Percentiles rank a stretch among this genome's conserved stretches.
Conservation (phyloP, 2,888 invertebrate species). For the Pogonocherus hispidulus region DNA sequence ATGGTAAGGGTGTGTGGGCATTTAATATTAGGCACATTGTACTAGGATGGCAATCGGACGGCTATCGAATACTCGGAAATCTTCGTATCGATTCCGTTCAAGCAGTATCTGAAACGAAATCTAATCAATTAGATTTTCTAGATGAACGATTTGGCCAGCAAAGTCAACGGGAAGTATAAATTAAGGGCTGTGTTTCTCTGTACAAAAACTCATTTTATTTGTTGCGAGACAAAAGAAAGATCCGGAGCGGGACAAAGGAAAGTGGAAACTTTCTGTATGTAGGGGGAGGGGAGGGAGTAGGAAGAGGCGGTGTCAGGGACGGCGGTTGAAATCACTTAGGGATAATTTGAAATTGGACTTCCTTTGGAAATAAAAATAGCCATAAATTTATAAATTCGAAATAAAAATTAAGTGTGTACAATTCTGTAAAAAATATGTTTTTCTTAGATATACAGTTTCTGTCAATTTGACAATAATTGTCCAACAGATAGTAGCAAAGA, state of each 20-base stretch:
- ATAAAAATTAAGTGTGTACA: too few relatives aligned
- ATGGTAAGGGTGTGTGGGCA: too few relatives aligned
- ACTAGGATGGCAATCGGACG: background rate
- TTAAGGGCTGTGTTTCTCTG: conserved; percentile 24
- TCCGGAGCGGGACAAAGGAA: conserved; percentile 13
- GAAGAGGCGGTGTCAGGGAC: background rate
- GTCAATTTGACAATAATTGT: too few relatives aligned
- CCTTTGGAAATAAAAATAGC: too few relatives aligned
- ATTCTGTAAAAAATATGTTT: too few relatives aligned
- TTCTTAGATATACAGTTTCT: too few relatives aligned
- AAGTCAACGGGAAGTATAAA: conserved; percentile 35
- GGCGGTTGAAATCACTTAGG: too few relatives aligned
- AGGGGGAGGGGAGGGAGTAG: background rate
- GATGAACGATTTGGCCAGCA: conserved; percentile 31
- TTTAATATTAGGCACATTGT: background rate
- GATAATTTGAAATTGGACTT: too few relatives aligned
- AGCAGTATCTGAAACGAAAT: conserved; percentile 24
- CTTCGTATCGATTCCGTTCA: background rate
- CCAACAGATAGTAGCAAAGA: too few relatives aligned
- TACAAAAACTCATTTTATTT: conserved; percentile 34
- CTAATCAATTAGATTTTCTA: conserved; percentile 37
- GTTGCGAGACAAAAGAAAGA: conserved; percentile 25
- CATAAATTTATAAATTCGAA: too few relatives aligned
- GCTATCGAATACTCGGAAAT: background rate
- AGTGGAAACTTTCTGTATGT: conserved; percentile 12